phyloP scores from a whole-genome alignment of 2,113 vertebrate genomes.

The Nothocercus julius region DNA sequence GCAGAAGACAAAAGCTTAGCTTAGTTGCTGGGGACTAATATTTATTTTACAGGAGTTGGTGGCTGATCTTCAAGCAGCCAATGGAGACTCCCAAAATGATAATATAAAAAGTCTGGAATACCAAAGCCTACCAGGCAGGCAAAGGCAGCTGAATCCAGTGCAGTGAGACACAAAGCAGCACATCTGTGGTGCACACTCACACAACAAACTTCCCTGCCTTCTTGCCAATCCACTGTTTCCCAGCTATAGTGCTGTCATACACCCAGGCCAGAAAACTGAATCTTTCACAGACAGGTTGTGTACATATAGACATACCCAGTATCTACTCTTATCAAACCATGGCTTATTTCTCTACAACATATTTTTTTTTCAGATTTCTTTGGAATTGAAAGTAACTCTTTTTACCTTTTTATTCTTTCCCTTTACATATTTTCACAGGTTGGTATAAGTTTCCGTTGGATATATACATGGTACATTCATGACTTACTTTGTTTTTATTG shows the following conservation, averaged over 20 bases:
- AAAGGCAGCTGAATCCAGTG: not conserved
- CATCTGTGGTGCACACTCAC: not conserved
- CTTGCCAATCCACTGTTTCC: not conserved
- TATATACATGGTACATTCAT: not conserved
- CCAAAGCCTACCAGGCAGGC: not conserved
- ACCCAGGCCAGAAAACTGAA: not conserved
- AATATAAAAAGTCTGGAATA: not conserved
- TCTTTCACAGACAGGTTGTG: not conserved
- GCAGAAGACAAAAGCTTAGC: not conserved
- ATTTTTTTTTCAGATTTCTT: not conserved
- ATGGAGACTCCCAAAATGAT: not conserved
- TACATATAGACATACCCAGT: not conserved
- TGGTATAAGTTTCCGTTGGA: not conserved
- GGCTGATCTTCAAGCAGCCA: not conserved
- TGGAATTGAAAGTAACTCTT: not conserved
- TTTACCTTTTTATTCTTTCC: not conserved
- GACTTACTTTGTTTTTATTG: not conserved
- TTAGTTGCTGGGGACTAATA: not conserved
- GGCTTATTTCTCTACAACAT: fast-evolving
- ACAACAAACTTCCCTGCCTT: not conserved
- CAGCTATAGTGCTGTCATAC: not conserved
- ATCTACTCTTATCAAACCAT: not conserved
- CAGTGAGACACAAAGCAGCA: fast-evolving
- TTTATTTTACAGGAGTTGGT: not conserved
- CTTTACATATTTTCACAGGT: not conserved